These are phyloP conservation scores for Sycophila texana DNA, from an alignment of 2,888 invertebrate genomes.

Conservation along the genomic window DNA sequence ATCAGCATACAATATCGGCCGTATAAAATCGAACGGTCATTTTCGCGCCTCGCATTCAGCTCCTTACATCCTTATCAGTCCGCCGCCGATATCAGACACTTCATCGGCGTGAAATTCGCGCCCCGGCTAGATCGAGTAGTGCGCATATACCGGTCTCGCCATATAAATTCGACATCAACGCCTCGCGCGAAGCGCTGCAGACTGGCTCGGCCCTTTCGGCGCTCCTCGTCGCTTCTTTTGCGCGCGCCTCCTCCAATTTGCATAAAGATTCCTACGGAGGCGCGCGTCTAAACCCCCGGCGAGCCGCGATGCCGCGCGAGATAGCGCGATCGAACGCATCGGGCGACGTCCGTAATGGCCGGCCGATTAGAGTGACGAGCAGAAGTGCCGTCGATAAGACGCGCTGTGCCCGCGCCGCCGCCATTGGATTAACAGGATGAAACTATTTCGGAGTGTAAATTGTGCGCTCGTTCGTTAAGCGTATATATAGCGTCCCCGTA, in stretches of 20 bases:
- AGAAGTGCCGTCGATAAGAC: slow-evolving; percentile 47
- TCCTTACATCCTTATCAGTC: not conserved
- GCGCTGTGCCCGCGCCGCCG: not conserved
- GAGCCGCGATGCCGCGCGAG: slow-evolving; percentile 26
- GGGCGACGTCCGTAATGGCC: slow-evolving; percentile 39
- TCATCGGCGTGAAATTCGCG: not conserved
- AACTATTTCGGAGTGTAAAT: not conserved
- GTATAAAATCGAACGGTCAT: not conserved
- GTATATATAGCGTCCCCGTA: too few species aligned
- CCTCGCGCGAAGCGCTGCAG: too few species aligned
- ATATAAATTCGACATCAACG: slow-evolving; percentile 22
- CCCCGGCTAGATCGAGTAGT: too few species aligned
- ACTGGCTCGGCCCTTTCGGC: slow-evolving; percentile 20
- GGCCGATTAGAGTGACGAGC: slow-evolving; percentile 46
- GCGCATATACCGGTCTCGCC: not conserved
- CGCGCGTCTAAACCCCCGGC: slow-evolving; percentile 22
- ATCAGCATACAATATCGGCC: too few species aligned
- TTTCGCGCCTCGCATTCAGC: not conserved
- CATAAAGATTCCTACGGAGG: slow-evolving; percentile 52
- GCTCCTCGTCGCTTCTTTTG: slow-evolving; percentile 18
- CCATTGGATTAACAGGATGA: not conserved
- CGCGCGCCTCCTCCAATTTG: slow-evolving; percentile 44
- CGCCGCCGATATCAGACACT: not conserved
- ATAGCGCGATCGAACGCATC: not conserved
- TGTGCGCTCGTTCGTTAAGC: not conserved